phyloP scores from a whole-genome alignment of 2,113 vertebrate genomes.

The Gopherus flavomarginatus region DNA sequence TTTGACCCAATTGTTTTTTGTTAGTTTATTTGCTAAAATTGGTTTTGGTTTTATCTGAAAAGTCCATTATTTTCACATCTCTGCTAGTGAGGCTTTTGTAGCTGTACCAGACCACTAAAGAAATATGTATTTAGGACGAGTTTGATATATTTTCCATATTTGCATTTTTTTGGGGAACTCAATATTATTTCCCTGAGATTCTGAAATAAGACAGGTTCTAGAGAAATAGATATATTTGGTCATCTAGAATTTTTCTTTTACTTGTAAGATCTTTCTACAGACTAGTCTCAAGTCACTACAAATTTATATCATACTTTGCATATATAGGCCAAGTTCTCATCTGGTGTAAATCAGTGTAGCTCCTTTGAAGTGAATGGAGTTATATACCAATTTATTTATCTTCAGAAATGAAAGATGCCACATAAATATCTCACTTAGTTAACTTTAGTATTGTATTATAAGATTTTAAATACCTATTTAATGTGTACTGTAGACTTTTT shows the following conservation, averaged over 20 bases:
- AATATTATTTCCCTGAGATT: constrained; percentile 38
- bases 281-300: not conserved
- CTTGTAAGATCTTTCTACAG: constrained; percentile 33
- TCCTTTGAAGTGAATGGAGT: not conserved
- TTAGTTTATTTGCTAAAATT: not conserved
- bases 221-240: constrained; percentile 70
- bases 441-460: constrained; percentile 48
- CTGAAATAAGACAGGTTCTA: constrained; percentile 28
- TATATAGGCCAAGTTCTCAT: not conserved
- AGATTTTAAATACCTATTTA: constrained; percentile 73
- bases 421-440: constrained; percentile 42
- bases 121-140: not conserved
- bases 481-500: constrained; percentile 55
- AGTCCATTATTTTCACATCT: not conserved
- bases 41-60: not conserved
- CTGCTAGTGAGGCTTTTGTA: not conserved
- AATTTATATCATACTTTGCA: constrained; percentile 32
- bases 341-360: not conserved
- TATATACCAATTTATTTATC: not conserved
- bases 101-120: not conserved
- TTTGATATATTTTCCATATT: not conserved
- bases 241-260: constrained; percentile 47
- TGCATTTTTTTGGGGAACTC: constrained; percentile 23
- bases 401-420: constrained; percentile 47
- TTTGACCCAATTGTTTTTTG: not conserved